A percentile compares a stretch with the other conserved stretches of the same genome.
Evolutionary conservation across 37 sponge, comb jelly and placozoan genomes (phyloP).

Genomic region (Agelas oroides): DNA sequence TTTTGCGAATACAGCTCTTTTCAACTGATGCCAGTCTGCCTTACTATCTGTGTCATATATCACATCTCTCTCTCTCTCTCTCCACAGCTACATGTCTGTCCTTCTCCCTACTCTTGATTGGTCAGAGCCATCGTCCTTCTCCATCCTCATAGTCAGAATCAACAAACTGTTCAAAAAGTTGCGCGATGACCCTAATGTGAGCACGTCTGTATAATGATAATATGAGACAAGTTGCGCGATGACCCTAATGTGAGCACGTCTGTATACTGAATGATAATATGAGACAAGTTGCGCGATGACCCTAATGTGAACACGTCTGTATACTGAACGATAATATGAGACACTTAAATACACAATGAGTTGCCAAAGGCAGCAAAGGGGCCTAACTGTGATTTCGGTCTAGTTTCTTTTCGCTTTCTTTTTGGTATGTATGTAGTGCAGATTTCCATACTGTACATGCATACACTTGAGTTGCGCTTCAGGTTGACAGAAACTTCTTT

Average conservation of each 20-base stretch:
- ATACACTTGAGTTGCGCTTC: too few relatives aligned
- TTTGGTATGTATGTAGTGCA: too few relatives aligned
- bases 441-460: too few relatives aligned
- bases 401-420: too few relatives aligned
- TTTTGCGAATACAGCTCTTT: too few relatives aligned
- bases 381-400: too few relatives aligned
- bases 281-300: constrained; percentile 23
- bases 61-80: too few relatives aligned
- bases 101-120: constrained; percentile 42
- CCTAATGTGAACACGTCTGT: constrained; percentile 1
- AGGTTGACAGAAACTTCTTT: too few relatives aligned
- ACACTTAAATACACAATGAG: too few relatives aligned
- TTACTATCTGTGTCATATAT: too few relatives aligned
- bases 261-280: neutral
- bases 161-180: constrained; percentile 53
- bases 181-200: constrained; percentile 22
- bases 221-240: constrained; percentile 41
- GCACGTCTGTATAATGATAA: neutral
- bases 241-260: constrained; percentile 10
- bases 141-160: constrained; percentile 25
- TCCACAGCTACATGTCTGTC: constrained; percentile 31
- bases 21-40: neutral
- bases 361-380: too few relatives aligned
- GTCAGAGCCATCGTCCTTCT: constrained; percentile 34
- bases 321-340: constrained; percentile 17